phyloP scores from a whole-genome alignment of 1,140 invertebrate species.

The Acromyrmex echinatior region DNA sequence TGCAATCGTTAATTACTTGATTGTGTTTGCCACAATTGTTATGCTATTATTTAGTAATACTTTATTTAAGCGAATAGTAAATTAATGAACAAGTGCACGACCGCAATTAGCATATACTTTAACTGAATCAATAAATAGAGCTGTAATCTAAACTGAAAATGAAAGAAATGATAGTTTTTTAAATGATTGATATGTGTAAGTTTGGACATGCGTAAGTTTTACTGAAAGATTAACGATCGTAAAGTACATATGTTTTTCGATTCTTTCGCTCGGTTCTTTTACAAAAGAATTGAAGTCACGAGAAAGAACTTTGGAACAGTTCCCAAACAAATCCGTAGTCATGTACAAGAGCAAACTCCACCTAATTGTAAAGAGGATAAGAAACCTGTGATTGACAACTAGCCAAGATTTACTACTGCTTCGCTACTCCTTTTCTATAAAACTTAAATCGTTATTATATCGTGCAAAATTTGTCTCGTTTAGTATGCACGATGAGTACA shows the following conservation, averaged over 20 bases:
- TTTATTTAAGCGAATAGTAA: neutral
- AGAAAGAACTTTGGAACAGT: conserved; percentile 8
- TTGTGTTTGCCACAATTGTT: neutral
- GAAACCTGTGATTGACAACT: conserved; percentile 40
- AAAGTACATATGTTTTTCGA: neutral
- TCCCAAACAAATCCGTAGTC: neutral
- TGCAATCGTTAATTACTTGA: conserved; percentile 11
- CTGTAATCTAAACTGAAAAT: neutral
- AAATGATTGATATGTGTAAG: neutral
- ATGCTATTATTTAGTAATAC: neutral
- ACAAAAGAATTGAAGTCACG: neutral
- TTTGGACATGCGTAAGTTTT: neutral
- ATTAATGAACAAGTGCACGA: neutral
- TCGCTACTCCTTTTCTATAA: neutral
- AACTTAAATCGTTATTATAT: conserved; percentile 41
- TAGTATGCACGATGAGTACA: neutral
- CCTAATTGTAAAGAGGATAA: conserved; percentile 19
- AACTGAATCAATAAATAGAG: neutral
- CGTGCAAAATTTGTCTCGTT: neutral
- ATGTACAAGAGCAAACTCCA: neutral
- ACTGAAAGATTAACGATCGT: neutral
- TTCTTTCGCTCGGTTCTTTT: neutral
- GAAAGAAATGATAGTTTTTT: neutral
- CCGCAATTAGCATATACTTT: neutral
- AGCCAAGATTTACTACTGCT: conserved; percentile 43